Base-by-base conservation (phyloP, 2,113 vertebrate genomes). In the Hemichromis elongatus region DNA sequence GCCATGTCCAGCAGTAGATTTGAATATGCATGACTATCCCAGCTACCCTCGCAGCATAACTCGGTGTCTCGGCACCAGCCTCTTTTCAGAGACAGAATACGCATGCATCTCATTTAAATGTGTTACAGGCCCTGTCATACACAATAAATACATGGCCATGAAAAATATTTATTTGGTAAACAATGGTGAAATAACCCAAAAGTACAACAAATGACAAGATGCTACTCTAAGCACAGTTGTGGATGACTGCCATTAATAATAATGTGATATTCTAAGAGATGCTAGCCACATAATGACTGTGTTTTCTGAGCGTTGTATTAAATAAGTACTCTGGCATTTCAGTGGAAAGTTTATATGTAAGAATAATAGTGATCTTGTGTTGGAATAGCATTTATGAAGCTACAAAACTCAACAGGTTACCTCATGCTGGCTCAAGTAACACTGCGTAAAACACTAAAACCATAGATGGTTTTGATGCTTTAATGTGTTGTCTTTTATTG, bases 1-100 rank as follows among this genome's bases (percentile, higher is more conserved):
- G 90, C 91, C 90, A 93, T 95, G 95, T 95, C 95, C 95, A 95
- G 95, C 94, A 96, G 96, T 95, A 90, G 86, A 94, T 96, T 95
- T 96, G 96, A 96, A 96, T 96, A 96, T 96, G 96, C 96, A 96
- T 96, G 95, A 96, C 70, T 92, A 90, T 95, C 90, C 89, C 91
- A 94, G 93, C 90, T 87, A 91, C 90, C 95, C 96, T 96, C 70
- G 94, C 94, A 95, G 96, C 95, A 88, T 84, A 93, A 84, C 81
- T 81, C 84, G 55, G 80, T 73, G 82, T 79, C 86, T 85, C 91
- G 70, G 53, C 91, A 90, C 90, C 86, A 87, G 82, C 88, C 78
- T 85, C 57, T 91, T 92, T 90, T 84, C 86, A 90, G 75, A 91
- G 88, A 92, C 90, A 87, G 80, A 88, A 91, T 81, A 93, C 80